phyloP scores from a whole-genome alignment of 1,140 invertebrate species.

The Panulirus ornatus region DNA sequence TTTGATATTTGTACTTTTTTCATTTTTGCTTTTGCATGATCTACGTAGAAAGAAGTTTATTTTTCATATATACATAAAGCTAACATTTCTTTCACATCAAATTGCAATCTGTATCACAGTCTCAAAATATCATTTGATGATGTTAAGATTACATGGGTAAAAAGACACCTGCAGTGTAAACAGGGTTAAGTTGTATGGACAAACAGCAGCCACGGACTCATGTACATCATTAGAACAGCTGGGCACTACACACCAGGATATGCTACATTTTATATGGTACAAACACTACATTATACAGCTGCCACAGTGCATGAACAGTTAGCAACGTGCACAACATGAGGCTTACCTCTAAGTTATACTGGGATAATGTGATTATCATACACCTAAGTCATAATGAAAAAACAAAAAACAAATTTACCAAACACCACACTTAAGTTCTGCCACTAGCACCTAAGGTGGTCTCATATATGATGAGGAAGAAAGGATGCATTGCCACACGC shows the following conservation, averaged over 20 bases:
- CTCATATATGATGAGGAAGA: neutral
- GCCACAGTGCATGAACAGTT: neutral
- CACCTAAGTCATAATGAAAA: neutral
- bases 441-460: neutral
- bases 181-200: neutral
- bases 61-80: neutral
- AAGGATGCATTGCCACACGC: neutral
- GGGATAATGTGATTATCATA: neutral
- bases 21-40: neutral
- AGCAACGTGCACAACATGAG: neutral
- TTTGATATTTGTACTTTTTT: neutral
- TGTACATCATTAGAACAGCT: neutral
- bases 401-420: neutral
- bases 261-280: neutral
- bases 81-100: neutral
- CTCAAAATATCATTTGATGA: no score
- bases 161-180: neutral
- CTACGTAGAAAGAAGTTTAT: no score
- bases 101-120: no score
- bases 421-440: neutral
- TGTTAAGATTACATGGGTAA: no score
- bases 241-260: neutral
- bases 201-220: neutral
- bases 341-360: slow-evolving; percentile 1
- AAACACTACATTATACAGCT: neutral